A percentile compares a stretch with the other conserved stretches of the same genome.
Evolutionary conservation across 2,797 vertebrate genomes (phyloP).

Genomic region (Syndactyla subalaris): DNA sequence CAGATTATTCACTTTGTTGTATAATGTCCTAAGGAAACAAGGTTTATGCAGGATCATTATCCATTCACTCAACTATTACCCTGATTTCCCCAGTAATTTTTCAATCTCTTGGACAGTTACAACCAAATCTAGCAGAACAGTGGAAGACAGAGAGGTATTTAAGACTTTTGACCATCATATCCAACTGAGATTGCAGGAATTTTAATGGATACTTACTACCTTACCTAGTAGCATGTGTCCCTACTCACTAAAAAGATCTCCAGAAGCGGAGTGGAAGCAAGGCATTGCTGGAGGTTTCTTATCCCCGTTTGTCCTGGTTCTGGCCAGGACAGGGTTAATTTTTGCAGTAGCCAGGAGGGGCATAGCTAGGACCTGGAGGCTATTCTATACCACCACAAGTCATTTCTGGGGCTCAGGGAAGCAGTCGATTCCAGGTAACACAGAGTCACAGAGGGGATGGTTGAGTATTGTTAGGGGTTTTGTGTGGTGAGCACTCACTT

Average conservation of each 20-base stretch:
- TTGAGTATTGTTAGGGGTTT: not conserved
- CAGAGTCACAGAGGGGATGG: not conserved
- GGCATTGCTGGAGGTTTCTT: not conserved
- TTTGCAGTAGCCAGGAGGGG: not conserved
- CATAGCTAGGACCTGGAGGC: not conserved
- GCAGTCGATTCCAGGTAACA: rapidly evolving
- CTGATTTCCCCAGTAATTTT: not conserved
- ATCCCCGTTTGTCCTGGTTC: not conserved
- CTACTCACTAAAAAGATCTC: not conserved
- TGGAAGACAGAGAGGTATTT: not conserved
- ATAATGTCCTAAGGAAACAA: not conserved
- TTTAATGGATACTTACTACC: not conserved
- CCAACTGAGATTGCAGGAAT: not conserved
- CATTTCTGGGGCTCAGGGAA: rapidly evolving
- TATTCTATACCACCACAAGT: not conserved
- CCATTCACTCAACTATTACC: not conserved
- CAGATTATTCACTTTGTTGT: not conserved
- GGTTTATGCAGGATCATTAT: not conserved
- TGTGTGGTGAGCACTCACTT: rapidly evolving
- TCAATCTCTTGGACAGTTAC: not conserved
- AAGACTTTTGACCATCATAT: not conserved
- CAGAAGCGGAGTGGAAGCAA: not conserved
- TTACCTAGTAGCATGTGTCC: not conserved
- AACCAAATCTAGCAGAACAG: not conserved
- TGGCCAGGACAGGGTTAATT: not conserved